Conservation (phyloP, 1,140 invertebrate genomes). For the Drosophila chauvacae region DNA sequence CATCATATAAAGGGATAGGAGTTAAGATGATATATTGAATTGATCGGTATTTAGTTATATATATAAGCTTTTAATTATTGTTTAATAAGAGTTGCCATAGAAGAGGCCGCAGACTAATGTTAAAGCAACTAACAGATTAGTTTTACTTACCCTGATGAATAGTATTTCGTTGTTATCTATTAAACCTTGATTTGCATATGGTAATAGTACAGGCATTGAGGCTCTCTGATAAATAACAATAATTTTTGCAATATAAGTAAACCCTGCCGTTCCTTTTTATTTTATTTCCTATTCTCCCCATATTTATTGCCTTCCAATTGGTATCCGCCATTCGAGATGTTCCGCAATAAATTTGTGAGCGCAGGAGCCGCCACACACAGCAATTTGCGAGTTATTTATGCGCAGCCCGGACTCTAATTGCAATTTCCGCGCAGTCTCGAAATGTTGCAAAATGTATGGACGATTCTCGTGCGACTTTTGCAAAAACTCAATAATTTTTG, state of each 20-base stretch:
- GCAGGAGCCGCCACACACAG: constrained; percentile 15
- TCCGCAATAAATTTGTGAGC: background rate
- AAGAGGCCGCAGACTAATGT: no score
- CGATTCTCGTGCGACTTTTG: constrained; percentile 23
- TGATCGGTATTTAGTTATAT: background rate
- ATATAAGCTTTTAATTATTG: background rate
- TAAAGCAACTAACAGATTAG: background rate
- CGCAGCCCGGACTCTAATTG: constrained; percentile 66
- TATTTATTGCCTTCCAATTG: background rate
- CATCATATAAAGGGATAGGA: background rate
- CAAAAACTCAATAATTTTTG: constrained; percentile 72
- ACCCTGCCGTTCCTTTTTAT: background rate
- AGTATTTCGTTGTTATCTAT: background rate
- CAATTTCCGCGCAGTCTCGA: constrained; percentile 77
- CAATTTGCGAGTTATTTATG: constrained; percentile 75
- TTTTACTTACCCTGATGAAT: background rate
- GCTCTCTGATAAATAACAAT: background rate
- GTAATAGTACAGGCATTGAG: background rate
- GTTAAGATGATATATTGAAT: background rate
- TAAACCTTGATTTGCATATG: no score
- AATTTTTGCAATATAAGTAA: background rate
- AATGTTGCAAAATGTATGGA: constrained; percentile 75
- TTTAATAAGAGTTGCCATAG: no score
- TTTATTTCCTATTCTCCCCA: background rate
- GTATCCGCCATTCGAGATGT: constrained; percentile 23